Base-by-base conservation (phyloP, 2,888 invertebrate genomes). In the Drepanosiphum platanoidis region DNA sequence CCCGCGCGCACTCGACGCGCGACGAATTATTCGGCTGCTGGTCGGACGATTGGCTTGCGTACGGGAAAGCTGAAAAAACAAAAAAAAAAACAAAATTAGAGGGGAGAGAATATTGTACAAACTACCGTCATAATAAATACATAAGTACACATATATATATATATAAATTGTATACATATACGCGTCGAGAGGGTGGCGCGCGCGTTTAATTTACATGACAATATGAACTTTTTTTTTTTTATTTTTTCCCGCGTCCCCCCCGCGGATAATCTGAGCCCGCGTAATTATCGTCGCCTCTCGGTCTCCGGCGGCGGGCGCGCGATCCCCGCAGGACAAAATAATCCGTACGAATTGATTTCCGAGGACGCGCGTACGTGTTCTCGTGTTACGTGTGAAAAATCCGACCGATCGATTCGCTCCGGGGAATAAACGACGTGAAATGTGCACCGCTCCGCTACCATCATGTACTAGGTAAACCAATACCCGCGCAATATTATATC, bases 151-250 rank as follows among this genome's bases (percentile, higher is more conserved):
- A n/a, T n/a, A n/a, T n/a, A n/a, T n/a, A n/a, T n/a, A n/a, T n/a
- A n/a, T n/a, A n/a, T n/a, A n/a, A n/a, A n/a, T n/a, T n/a, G n/a
- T n/a, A n/a, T 68, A 30, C 42, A 42, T 42, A 61, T 61, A 8
- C 58, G 58, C 68, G 71, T 36, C 46, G 30, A 22, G 64, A 36
- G 78, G 39, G 61, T 30, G 77, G 61, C n/a, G 78, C 78, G 61
- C n/a, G 78, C 78, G 64, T 78, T 78, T 79, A 79, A 79, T 79
- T 79, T 68, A 79, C 79, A 68, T 66, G 52, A 79, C 79, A 79
- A 79, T 79, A 79, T 46, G 79, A 46, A 68, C 66, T 68, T 66
- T 30, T 66, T 79, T 30, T 46, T 78, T 18, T 78, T 34, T 46
- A 27, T 72, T 42, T 13, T 58, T 27, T 39, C n/a, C 9, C 27